A percentile compares a stretch with the other conserved stretches of the same genome.
These are phyloP conservation scores for Noctua comes DNA, from an alignment of 2,888 invertebrate genomes.

Conservation along the genomic window DNA sequence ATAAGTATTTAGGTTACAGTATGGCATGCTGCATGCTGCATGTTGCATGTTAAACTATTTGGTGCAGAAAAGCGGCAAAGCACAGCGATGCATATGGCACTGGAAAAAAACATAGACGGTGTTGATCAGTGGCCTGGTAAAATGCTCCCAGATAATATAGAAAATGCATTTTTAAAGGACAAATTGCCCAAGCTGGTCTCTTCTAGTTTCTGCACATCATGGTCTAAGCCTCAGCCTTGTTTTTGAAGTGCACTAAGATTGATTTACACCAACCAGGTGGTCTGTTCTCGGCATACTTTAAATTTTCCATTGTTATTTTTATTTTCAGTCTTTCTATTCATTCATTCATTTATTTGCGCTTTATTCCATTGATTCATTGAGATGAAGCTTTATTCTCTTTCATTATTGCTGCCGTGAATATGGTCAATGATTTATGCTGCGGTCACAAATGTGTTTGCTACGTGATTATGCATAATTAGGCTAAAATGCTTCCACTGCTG, in stretches of 20 bases:
- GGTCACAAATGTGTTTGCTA: background rate
- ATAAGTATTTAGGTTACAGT: background rate
- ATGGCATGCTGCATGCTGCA: too few species aligned
- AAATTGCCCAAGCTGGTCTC: background rate
- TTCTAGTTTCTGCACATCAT: slow-evolving; percentile 35
- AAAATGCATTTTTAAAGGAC: too few species aligned
- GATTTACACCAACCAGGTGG: slow-evolving; percentile 60
- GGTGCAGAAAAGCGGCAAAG: background rate
- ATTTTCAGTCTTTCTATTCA: slow-evolving; percentile 40
- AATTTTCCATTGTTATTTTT: slow-evolving; percentile 49
- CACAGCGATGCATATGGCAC: too few species aligned
- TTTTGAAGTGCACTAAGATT: slow-evolving; percentile 61
- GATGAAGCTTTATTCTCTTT: slow-evolving; percentile 5
- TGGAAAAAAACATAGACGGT: background rate
- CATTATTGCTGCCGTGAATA: background rate
- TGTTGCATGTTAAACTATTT: background rate
- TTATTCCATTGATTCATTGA: slow-evolving; percentile 36
- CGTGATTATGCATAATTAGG: background rate
- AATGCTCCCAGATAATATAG: too few species aligned
- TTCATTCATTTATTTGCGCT: slow-evolving; percentile 33
- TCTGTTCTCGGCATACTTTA: slow-evolving; percentile 56
- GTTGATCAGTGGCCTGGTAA: background rate
- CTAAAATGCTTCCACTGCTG: background rate
- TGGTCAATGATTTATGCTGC: background rate
- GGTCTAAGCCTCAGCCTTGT: slow-evolving; percentile 32